Evolutionary conservation across 2,888 invertebrate species (phyloP).

Genomic region (Siphonodentalium dalli): DNA sequence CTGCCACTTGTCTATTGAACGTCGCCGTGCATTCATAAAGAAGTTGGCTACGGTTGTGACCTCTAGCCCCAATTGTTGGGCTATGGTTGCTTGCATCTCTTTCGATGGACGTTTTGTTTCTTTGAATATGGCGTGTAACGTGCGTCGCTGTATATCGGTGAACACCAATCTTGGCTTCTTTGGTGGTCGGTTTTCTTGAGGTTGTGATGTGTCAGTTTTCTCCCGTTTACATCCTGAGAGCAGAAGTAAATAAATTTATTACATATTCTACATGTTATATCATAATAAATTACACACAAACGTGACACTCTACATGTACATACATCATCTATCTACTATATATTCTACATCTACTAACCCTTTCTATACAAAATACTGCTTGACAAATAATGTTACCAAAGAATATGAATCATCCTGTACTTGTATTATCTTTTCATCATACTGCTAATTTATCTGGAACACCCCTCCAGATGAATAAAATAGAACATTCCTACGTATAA

Average conservation of each 20-base stretch:
- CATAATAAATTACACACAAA: too few species aligned
- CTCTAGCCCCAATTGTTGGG: conserved; percentile 93
- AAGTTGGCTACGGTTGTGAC: conserved; percentile 99
- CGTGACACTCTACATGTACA: too few species aligned
- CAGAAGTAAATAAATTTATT: conserved; percentile 11
- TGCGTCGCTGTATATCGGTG: conserved; percentile 99
- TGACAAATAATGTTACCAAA: too few species aligned
- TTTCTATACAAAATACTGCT: too few species aligned
- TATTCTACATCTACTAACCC: too few species aligned
- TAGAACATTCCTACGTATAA: too few species aligned
- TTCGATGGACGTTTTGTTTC: conserved; percentile 99
- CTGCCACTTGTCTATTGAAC: conserved; percentile 91
- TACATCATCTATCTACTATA: too few species aligned
- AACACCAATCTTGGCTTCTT: conserved; percentile 99
- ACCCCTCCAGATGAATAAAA: too few species aligned
- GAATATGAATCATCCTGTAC: too few species aligned
- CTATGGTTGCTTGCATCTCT: conserved; percentile 99
- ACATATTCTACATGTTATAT: too few species aligned
- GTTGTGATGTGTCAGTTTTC: conserved; percentile 52
- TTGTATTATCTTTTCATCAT: too few species aligned
- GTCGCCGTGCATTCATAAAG: conserved; percentile 99
- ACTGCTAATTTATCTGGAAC: too few species aligned
- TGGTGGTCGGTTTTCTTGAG: conserved; percentile 73
- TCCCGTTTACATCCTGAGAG: conserved; percentile 78
- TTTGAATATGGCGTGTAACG: conserved; percentile 99